Evolutionary conservation across 2,113 vertebrate species (phyloP).

Genomic region (Etheostoma cragini): DNA sequence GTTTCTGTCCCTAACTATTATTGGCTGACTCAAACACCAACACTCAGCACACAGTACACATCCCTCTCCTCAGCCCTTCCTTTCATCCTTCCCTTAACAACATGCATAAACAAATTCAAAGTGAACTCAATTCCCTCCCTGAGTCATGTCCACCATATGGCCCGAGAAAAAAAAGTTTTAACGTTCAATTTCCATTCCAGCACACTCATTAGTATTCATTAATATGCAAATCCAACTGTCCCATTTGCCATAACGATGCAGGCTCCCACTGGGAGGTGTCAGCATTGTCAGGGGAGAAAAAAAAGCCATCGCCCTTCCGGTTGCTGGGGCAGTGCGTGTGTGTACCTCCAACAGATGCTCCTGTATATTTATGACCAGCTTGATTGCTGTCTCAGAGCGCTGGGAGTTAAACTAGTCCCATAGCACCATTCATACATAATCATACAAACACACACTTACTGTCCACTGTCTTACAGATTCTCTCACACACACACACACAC

Average conservation of each 20-base stretch:
- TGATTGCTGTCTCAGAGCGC: slow-evolving; percentile 68
- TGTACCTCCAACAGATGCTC: slow-evolving; percentile 80
- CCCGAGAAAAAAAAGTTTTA: slow-evolving; percentile 63
- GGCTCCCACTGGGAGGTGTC: slow-evolving; percentile 78
- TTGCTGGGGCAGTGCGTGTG: slow-evolving; percentile 45
- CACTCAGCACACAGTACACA: slow-evolving; percentile 31
- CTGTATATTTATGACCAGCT: slow-evolving; percentile 85
- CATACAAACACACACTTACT: slow-evolving; percentile 24
- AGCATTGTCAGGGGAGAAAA: slow-evolving; percentile 68
- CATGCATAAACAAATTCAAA: slow-evolving; percentile 77
- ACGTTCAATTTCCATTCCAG: slow-evolving; percentile 76
- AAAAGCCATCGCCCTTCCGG: slow-evolving; percentile 73
- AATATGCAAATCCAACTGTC: slow-evolving; percentile 87
- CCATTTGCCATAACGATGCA: slow-evolving; percentile 67
- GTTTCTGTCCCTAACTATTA: slow-evolving; percentile 6
- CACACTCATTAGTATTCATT: slow-evolving; percentile 78
- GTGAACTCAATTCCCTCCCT: slow-evolving; percentile 66
- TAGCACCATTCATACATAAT: slow-evolving; percentile 30
- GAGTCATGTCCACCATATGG: slow-evolving; percentile 80
- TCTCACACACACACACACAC: slow-evolving; percentile 24
- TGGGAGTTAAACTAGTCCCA: slow-evolving; percentile 62
- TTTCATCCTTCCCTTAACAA: slow-evolving; percentile 60
- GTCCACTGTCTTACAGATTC: too few species aligned
- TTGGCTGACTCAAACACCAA: slow-evolving; percentile 32
- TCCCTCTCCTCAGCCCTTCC: slow-evolving; percentile 23